phyloP scores from a whole-genome alignment of 2,113 vertebrate species.

The Azemiops feae region DNA sequence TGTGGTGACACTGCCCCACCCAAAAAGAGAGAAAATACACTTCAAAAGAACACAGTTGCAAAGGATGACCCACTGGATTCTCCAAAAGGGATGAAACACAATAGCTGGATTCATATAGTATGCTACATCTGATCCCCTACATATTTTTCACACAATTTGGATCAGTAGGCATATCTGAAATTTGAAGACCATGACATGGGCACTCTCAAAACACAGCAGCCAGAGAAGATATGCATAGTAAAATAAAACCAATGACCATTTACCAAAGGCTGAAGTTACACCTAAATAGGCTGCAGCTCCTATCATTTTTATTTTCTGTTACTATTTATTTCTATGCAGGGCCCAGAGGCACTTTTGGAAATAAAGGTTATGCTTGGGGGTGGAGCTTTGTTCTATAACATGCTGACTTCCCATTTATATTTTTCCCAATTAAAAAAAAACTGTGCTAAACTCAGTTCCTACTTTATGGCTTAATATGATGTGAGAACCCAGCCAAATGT shows the following conservation, averaged over 20 bases:
- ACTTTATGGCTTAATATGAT: not conserved
- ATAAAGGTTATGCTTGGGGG: not conserved
- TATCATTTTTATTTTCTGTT: not conserved
- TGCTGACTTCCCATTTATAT: not conserved
- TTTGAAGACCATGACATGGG: not conserved
- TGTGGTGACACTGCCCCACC: conserved; percentile 45
- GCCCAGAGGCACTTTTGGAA: not conserved
- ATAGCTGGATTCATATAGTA: not conserved
- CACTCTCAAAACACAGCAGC: not conserved
- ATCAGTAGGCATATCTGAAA: not conserved
- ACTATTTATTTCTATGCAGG: not conserved
- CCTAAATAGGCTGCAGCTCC: not conserved
- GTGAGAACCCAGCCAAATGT: not conserved
- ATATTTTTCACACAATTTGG: not conserved
- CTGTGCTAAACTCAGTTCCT: not conserved
- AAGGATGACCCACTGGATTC: not conserved
- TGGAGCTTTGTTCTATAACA: not conserved
- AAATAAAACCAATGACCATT: not conserved
- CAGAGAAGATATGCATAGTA: not conserved
- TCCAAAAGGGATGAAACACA: not conserved
- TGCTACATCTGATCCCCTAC: not conserved
- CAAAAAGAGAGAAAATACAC: not conserved
- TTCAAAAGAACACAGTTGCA: not conserved
- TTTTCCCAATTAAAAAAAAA: not conserved
- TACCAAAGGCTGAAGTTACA: not conserved